These are phyloP conservation scores for Notothenia coriiceps DNA, from an alignment of 2,113 vertebrate genomes.

Conservation along the genomic window DNA sequence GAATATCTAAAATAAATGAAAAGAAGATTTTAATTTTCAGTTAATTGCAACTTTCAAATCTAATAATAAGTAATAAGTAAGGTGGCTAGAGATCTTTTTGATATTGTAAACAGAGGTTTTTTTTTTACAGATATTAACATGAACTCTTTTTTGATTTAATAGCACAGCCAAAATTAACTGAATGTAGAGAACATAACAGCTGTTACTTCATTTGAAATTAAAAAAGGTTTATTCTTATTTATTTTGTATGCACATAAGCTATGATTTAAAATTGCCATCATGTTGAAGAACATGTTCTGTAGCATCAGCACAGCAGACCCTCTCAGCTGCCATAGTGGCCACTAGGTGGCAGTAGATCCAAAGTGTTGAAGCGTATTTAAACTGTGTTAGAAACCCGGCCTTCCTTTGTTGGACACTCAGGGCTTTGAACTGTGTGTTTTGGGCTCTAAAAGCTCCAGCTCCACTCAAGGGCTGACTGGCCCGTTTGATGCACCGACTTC, in stretches of 20 bases:
- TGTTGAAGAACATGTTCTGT: neutral
- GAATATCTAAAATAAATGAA: neutral
- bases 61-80: no score
- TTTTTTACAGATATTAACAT: neutral
- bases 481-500: slow-evolving; percentile 30
- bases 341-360: slow-evolving; percentile 48
- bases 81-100: neutral
- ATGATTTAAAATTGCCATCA: neutral
- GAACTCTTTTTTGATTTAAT: neutral
- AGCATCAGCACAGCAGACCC: neutral
- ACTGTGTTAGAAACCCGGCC: neutral
- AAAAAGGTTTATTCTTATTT: neutral
- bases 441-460: slow-evolving; percentile 10
- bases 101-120: neutral
- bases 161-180: neutral
- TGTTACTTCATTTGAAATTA: neutral
- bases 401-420: slow-evolving; percentile 13
- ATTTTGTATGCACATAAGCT: neutral
- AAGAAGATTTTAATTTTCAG: neutral
- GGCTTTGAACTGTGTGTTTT: slow-evolving; percentile 32
- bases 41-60: no score
- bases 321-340: neutral
- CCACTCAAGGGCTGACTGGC: slow-evolving; percentile 2
- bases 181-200: neutral
- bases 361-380: neutral